These are phyloP conservation scores for Caenorhabditis panamensis DNA, from an alignment of 2,888 invertebrate genomes.

Conservation along the genomic window DNA sequence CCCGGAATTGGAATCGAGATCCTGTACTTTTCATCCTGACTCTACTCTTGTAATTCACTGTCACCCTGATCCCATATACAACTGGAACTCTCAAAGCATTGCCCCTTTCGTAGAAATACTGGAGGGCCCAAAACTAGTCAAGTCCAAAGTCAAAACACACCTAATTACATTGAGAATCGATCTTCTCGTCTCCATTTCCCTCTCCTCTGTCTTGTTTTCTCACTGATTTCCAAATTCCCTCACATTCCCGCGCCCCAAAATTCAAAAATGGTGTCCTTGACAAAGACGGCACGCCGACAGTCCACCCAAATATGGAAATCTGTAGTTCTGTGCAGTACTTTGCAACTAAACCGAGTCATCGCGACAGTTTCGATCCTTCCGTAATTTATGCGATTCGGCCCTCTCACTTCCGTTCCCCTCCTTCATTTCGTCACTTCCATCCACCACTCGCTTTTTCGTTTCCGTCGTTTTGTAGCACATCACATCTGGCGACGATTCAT, in stretches of 20 bases:
- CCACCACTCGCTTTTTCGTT: slow-evolving; percentile 13
- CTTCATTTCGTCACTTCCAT: slow-evolving; percentile 9
- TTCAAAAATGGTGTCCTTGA: slow-evolving; percentile 51
- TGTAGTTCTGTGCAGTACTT: slow-evolving; percentile 6
- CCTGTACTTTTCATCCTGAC: no score
- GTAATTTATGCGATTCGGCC: slow-evolving; percentile 51
- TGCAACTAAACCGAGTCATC: background rate
- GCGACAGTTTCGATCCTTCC: slow-evolving; percentile 19
- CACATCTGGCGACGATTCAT: slow-evolving; percentile 55
- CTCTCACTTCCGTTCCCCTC: slow-evolving; percentile 27
- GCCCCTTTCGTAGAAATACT: no score
- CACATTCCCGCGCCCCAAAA: slow-evolving; percentile 20
- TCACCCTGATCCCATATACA: no score
- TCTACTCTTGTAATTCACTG: no score
- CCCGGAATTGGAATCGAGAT: no score
- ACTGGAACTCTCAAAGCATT: no score
- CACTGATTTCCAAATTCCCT: slow-evolving; percentile 10
- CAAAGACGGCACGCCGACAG: slow-evolving; percentile 1
- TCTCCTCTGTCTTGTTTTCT: background rate
- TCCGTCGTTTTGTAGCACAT: slow-evolving; percentile 52
- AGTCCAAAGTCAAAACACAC: slow-evolving; percentile 44
- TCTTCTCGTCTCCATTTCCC: slow-evolving; percentile 11
- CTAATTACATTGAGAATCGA: slow-evolving; percentile 50
- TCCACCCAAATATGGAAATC: slow-evolving; percentile 38
- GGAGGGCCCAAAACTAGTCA: no score